Percentiles rank a stretch among this genome's conserved stretches.
Evolutionary conservation across 2,797 vertebrate genomes (phyloP).

Genomic region (Gymnocypris eckloni): DNA sequence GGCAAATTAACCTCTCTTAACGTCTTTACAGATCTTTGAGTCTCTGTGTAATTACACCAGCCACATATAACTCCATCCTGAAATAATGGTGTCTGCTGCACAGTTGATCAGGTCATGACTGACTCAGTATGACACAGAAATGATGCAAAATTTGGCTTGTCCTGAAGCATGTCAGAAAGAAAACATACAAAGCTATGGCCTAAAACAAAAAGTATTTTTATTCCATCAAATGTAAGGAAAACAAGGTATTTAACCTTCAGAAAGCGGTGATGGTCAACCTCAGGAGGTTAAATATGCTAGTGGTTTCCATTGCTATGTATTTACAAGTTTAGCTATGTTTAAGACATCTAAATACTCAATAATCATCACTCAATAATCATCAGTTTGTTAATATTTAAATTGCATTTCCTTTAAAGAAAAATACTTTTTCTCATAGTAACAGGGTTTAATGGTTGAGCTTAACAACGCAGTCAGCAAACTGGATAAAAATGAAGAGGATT

Average conservation of each 20-base stretch:
- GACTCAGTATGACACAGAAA: background rate
- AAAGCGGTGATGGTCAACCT: background rate
- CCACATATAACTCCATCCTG: background rate
- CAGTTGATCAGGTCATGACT: background rate
- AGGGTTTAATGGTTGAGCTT: background rate
- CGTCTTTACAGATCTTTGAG: background rate
- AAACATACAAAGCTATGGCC: background rate
- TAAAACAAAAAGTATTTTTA: background rate
- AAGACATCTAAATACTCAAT: background rate
- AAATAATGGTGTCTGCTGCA: background rate
- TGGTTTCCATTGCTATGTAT: background rate
- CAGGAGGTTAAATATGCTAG: background rate
- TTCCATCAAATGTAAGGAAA: background rate
- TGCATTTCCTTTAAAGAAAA: background rate
- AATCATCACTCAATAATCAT: too few species aligned
- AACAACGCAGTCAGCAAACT: background rate
- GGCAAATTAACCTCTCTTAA: slow-evolving; percentile 28
- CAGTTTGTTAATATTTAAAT: background rate
- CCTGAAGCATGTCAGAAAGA: background rate
- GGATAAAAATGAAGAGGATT: background rate
- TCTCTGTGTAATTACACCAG: background rate
- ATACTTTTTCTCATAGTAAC: background rate
- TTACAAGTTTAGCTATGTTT: background rate
- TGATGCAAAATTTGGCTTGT: background rate
- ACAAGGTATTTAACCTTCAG: background rate